Evolutionary conservation across 1,140 invertebrate genomes (phyloP), one percentile per base, ranked within the genome.

Genomic region (Harlomillsia oculata): DNA sequence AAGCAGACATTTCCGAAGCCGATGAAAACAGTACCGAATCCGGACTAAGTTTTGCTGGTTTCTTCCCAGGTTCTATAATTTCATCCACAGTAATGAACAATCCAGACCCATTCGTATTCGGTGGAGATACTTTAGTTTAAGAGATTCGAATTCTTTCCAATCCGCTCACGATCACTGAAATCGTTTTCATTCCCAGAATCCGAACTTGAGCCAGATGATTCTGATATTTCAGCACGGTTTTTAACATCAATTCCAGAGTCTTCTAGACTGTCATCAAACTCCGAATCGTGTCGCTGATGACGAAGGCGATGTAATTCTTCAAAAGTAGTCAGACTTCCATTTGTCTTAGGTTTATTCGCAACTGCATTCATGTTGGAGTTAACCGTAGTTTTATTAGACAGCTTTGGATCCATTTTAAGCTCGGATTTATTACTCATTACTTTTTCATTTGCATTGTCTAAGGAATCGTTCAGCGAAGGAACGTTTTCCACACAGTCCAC

Each of bases 101-200:
- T 11, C 60, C 60, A n/a, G n/a, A n/a, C 6, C 23, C 40, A 44
- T 55, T 48, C 2, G 23, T 36, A 23, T 16, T 23, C 14, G 29
- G 20, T 1, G 45, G 16, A 18, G 45, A n/a, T 20, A 23, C 28
- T 46, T 40, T n/a, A 25, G 16, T 28, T 52, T 52, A 9, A 41
- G 18, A 16, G 9, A 41, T 41, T 41, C 6, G 40, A 9, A n/a
- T n/a, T n/a, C n/a, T n/a, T n/a, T n/a, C n/a, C n/a, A n/a, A n/a
- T 30, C 18, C 34, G 45, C 9, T 53, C 32, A 4, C 57, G 45
- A 23, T 62, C 63, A 44, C 32, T 49, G 34, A 46, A 65, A 37
- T 65, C 64, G 21, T 62, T 58, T 37, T 62, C 60, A 58, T 61
- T 62, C 14, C 60, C 64, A 26, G 60, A 62, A 30, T 62, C 60